Evolutionary conservation across 2,113 vertebrate species (phyloP), one percentile per base, ranked within the genome.

Genomic region (Oryzias melastigma): DNA sequence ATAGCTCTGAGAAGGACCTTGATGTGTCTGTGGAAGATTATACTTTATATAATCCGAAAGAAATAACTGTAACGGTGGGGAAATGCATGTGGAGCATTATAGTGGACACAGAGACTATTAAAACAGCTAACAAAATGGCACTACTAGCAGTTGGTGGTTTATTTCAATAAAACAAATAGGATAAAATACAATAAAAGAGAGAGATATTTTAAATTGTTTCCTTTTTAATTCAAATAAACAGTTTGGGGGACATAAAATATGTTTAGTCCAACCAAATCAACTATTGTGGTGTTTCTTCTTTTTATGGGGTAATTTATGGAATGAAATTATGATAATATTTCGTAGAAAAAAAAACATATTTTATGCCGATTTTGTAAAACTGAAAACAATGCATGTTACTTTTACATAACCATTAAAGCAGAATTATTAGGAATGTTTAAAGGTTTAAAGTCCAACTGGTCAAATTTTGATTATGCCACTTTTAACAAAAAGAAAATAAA

Each of bases 231-330:
- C 68, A 62, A 71, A 73, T 69, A 75, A 76, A 76, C 69, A 73
- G 74, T 50, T 58, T 2, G 43, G 48, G 51, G 45, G 75, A 85
- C 81, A 88, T 58, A 92, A 18, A n/a, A 46, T n/a, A 80, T 80
- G 82, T 75, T 74, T 77, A 65, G 85, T 78, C 73, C 69, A 89
- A 89, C 52, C 86, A 91, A 92, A 92, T 89, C 84, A 91, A 85
- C 68, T 62, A 68, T 80, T 78, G 89, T 92, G 90, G 93, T 83
- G 88, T 56, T 87, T 90, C 89, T 92, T 66, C 65, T 78, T 87
- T 91, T 91, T 86, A 87, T 81, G 91, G 82, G 83, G 66, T 71
- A 81, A 82, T 91, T 91, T 91, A 71, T 83, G 83, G 81, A 86
- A 88, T 87, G 66, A 89, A 85, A 86, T 69, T 52, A 27, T 27